Conservation (phyloP, 2,797 vertebrate species). For the Schizopygopsis malacanthus region DNA sequence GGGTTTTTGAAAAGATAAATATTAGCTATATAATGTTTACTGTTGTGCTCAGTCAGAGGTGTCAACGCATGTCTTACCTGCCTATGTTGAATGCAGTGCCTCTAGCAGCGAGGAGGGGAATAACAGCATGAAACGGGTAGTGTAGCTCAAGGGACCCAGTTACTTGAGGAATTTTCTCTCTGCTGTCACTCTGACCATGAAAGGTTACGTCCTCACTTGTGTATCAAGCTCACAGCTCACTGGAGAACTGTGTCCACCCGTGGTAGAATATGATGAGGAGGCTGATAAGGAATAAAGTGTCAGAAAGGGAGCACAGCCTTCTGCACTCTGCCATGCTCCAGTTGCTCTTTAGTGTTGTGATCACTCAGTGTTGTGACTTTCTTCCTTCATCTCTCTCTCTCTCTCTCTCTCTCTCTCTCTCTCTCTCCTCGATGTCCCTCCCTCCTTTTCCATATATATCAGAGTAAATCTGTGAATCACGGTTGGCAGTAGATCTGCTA, state of each 20-base stretch:
- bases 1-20: not conserved
- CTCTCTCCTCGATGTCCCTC: conserved; percentile 2
- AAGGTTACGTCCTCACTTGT: conserved; percentile 46
- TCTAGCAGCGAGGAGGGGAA: conserved; percentile 13
- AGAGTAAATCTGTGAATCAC: conserved; percentile 15
- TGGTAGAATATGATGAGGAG: conserved; percentile 37
- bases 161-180: conserved; percentile 13
- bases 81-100: not conserved
- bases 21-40: not conserved
- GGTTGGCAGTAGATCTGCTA: not conserved
- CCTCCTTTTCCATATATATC: conserved; percentile 14
- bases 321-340: conserved; percentile 32
- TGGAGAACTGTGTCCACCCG: conserved; percentile 26
- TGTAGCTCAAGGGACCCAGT: conserved; percentile 12
- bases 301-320: conserved; percentile 20
- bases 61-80: conserved; percentile 25
- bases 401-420: conserved; percentile 19
- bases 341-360: conserved; percentile 29
- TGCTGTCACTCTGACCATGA: conserved; percentile 32
- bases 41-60: not conserved
- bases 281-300: conserved; percentile 11
- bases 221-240: conserved; percentile 49
- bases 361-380: conserved; percentile 26
- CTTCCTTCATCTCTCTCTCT: not conserved
- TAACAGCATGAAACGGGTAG: not conserved